Evolutionary conservation across 2,797 vertebrate species (phyloP), one percentile per base, ranked within the genome.

Genomic region (Argyrosomus regius): DNA sequence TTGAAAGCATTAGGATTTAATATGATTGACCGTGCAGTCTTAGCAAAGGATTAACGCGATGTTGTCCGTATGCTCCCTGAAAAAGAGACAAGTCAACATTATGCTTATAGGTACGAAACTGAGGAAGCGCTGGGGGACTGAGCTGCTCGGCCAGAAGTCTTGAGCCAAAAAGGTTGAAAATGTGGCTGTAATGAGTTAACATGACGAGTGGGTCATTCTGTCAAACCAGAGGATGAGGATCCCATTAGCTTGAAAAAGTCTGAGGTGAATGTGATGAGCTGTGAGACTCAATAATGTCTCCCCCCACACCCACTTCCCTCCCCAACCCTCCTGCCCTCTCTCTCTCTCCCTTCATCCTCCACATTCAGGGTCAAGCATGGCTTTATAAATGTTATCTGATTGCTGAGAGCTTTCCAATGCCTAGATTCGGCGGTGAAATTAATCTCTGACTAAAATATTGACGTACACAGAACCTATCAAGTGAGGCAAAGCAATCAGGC

Each of bases 391-490:
- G 91, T 91, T 92, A 94, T 94, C 93, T 93, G 92, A 94, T 91
- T 90, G 88, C 86, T 66, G 80, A 88, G 87, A 87, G 89, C 89
- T 92, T 91, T 91, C 84, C 88, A 81, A 88, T 88, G 80, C 89
- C 52, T 24, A 75, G 84, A 92, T 89, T 88, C 81, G 28, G 86
- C 28, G 20, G 84, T 89, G 89, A 94, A 95, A 95, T 94, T 91
- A 94, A 95, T 95, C 93, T 93, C 93, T 87, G 92, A 89, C 91
- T 91, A 88, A 92, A 94, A 94, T 92, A 95, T 94, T 90, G 93
- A 95, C 62, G 74, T 83, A 82, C 65, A 81, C 85, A 81, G 73
- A 85, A 87, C 75, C 82, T 78, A 92, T 91, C 90, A 89, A 91
- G 84, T 69, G 84, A 80, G 82, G 88, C 67, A 68, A 91, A 84